Evolutionary conservation across 2,888 invertebrate species (phyloP).

Genomic region (Peribatodes rhomboidaria): DNA sequence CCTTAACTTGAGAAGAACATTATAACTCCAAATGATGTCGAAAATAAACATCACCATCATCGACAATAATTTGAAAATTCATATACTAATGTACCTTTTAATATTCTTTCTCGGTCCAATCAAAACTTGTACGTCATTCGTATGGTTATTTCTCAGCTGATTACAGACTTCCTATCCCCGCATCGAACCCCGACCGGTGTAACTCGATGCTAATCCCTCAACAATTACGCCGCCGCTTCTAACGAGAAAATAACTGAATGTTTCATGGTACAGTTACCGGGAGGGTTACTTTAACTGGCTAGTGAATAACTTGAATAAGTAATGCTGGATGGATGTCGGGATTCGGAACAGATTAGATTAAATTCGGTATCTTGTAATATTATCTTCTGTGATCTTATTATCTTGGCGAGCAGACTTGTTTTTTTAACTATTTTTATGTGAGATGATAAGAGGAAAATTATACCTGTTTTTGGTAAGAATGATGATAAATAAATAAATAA

Average conservation of each 20-base stretch:
- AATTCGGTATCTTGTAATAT: slow-evolving; percentile 15
- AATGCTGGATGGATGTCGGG: slow-evolving; percentile 11
- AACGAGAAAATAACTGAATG: slow-evolving; percentile 77
- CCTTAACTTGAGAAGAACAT: no score
- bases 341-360: slow-evolving; percentile 16
- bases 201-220: slow-evolving; percentile 72
- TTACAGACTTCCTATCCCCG: slow-evolving; percentile 44
- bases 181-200: slow-evolving; percentile 32
- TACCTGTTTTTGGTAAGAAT: no score
- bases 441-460: no score
- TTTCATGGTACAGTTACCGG: slow-evolving; percentile 57
- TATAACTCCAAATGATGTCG: no score
- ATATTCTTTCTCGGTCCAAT: no score
- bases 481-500: no score
- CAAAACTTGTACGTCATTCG: no score
- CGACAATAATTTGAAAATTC: no score
- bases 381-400: slow-evolving; percentile 5
- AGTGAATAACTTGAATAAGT: slow-evolving; percentile 24
- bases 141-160: no score
- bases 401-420: background rate
- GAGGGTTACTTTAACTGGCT: slow-evolving; percentile 14
- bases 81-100: no score
- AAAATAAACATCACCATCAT: no score
- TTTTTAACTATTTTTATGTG: no score
- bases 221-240: slow-evolving; percentile 67